Evolutionary conservation across 1,140 invertebrate genomes (phyloP), one percentile per base, ranked within the genome.

Genomic region (Sarcophaga peregrina): DNA sequence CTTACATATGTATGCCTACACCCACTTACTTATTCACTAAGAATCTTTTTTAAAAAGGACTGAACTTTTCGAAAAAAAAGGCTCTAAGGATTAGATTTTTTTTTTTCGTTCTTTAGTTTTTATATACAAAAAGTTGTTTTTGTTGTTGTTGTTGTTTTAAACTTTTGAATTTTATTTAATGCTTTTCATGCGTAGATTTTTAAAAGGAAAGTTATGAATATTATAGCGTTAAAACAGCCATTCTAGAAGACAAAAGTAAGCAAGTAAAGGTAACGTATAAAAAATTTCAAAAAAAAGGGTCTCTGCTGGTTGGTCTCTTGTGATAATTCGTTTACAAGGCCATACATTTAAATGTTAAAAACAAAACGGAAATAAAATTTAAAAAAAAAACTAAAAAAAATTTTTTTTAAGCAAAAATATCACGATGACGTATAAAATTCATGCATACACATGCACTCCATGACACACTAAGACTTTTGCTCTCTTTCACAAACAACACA

Each of bases 251-350:
- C n/a, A n/a, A n/a, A n/a, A n/a, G n/a, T n/a, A n/a, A n/a, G n/a
- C n/a, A n/a, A n/a, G n/a, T n/a, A n/a, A n/a, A n/a, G n/a, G n/a
- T n/a, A n/a, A n/a, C n/a, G n/a, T n/a, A n/a, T n/a, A n/a, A 37
- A 37, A 37, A 1, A 37, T 1, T 37, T 37, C 25, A 37, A 37
- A 37, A 37, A 37, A 68, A 68, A 68, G 17, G 62, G 62, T 68
- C 62, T 13, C 25, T 37, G 25, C 25, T 37, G 25, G 25, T 37
- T 37, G 25, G 25, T 37, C 25, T 52, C 20, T 68, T 68, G 75
- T 78, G 75, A 78, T 78, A 78, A 78, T 78, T 48, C 75, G 75
- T 47, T 50, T 50, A 78, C 75, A 78, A 78, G 75, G 75, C 75
- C 75, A 78, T 78, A 37, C 37, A 78, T 50, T 78, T 20, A 20